Base-by-base conservation (phyloP, 2,888 invertebrate genomes). In the Dromius quadrimaculatus region DNA sequence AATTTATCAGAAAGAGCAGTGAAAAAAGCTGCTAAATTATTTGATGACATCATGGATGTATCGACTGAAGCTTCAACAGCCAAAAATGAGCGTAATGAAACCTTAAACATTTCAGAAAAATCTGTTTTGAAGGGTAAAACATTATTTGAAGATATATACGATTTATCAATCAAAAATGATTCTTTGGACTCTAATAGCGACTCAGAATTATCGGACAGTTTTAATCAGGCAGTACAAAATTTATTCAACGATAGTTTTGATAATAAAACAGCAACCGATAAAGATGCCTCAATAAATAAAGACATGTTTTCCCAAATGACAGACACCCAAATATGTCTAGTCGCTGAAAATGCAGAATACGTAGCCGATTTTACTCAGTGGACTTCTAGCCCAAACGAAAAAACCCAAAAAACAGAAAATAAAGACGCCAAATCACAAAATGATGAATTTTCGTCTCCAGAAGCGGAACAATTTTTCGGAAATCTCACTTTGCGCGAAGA, bases 11-110 rank as follows among this genome's bases (percentile, higher is more conserved):
- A 77, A 43, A 73, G 75, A 3, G 73, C 73, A 38, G 59, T 78
- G 34, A 76, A 77, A 19, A 81, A 78, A 74, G 82, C 81, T 45
- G 81, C 74, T 71, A 76, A 77, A 17, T 73, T 84, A 11, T 83
- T 84, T 72, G 74, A 78, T 62, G 79, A 81, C 71, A 76, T 81
- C 4, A 54, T 54, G 23, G 50, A 54, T n/a, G 6, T 47, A 1
- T 23, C 47, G 23, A 15, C 71, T 77, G 8, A 64, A 43, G 13
- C 50, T 11, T n/a, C n/a, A 54, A 15, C 5, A 28, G n/a, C 28
- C 13, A 20, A 36, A 61, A 61, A 36, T 20, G 61, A 20, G 8
- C 20, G 15, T 36, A 41, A 13, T 2, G 41, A 38, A 32, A 41
- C 8, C 22, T 36, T 61, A 61, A 34, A 38, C n/a, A 0, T 61